Conservation (phyloP, 2,888 invertebrate genomes). For the Protodeltote pygarga region DNA sequence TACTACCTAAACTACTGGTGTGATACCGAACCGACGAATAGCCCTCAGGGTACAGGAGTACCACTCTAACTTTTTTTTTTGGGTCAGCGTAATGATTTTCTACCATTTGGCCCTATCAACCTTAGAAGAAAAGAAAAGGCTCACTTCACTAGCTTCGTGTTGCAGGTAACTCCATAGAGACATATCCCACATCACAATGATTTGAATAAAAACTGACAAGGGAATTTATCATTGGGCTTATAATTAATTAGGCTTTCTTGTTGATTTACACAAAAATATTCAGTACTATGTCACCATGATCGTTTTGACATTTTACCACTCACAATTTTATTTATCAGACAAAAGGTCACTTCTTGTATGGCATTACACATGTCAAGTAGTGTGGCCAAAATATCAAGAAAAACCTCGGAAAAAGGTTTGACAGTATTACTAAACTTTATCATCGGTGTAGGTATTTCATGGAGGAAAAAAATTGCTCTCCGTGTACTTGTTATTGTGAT, state of each 20-base stretch:
- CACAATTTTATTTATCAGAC: conserved; percentile 10
- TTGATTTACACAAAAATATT: conserved; percentile 44
- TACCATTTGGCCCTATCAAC: not conserved
- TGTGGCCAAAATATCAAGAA: no score
- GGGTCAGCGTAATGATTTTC: not conserved
- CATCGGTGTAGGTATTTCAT: no score
- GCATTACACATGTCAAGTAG: no score
- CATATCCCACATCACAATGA: conserved; percentile 64
- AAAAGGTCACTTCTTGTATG: no score
- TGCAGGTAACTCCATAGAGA: conserved; percentile 57
- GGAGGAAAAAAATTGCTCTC: no score
- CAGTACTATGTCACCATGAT: conserved; percentile 60
- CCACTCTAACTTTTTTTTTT: no score
- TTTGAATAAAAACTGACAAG: conserved; percentile 30
- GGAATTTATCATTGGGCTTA: conserved; percentile 54
- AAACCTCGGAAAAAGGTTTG: no score
- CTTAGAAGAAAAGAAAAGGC: conserved; percentile 6
- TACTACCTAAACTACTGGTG: no score
- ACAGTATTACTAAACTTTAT: no score
- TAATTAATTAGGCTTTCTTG: conserved; percentile 39
- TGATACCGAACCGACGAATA: no score
- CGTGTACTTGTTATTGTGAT: no score
- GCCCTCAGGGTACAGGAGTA: no score
- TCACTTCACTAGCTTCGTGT: conserved; percentile 58
- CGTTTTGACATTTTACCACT: conserved; percentile 35